Evolutionary conservation across 2,113 vertebrate species (phyloP).

Genomic region (Petrocephalus microphthalmus): DNA sequence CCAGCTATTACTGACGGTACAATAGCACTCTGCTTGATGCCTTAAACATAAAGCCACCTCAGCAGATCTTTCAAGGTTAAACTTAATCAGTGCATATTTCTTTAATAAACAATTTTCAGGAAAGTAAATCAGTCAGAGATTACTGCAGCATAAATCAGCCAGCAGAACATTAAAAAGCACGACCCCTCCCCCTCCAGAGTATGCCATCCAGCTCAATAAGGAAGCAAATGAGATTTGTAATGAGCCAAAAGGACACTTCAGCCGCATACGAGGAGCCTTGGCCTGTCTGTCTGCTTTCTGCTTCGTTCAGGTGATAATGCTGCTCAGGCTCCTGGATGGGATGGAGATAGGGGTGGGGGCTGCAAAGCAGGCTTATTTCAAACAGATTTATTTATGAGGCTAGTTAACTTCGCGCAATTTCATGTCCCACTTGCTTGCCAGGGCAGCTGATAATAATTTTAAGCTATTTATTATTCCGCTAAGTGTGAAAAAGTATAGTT

Average conservation of each 20-base stretch:
- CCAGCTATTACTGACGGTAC: background rate
- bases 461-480: slow-evolving; percentile 25
- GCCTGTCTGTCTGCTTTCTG: background rate
- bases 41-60: background rate
- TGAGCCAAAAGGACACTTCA: background rate
- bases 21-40: background rate
- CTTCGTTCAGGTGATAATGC: background rate
- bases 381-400: slow-evolving; percentile 29
- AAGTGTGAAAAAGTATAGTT: slow-evolving; percentile 14
- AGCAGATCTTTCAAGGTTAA: background rate
- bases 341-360: slow-evolving; percentile 16
- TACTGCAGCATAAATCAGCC: background rate
- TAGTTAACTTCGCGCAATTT: slow-evolving; percentile 28
- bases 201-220: background rate
- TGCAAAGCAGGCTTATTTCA: slow-evolving; percentile 29
- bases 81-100: background rate
- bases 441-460: slow-evolving; percentile 32
- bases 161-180: background rate
- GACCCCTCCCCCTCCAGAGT: background rate
- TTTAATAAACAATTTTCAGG: background rate
- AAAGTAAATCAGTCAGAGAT: slow-evolving; percentile 7
- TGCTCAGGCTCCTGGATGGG: background rate
- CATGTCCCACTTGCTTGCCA: slow-evolving; percentile 25
- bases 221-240: background rate
- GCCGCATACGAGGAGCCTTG: background rate